Base-by-base conservation (phyloP, 2,113 vertebrate species). In the Alexandromys fortis region DNA sequence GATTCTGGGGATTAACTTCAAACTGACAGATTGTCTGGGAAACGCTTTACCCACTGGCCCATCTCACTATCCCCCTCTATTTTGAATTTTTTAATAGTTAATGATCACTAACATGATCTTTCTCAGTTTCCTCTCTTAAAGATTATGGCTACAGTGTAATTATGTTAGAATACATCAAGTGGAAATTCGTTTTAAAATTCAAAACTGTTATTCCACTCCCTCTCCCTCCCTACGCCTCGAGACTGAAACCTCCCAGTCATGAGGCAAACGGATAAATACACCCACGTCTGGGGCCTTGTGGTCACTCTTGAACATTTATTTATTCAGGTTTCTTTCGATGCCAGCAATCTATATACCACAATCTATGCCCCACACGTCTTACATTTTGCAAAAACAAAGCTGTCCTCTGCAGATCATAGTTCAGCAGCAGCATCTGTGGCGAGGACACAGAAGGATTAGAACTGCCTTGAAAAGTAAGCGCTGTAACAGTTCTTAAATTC, bases 191-290 rank as follows among this genome's bases (percentile, higher is more conserved):
- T 96, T 90, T 73, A 96, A 83, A 95, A 33, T 45, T 96, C 83
- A 95, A 89, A 95, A 91, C n/a, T n/a, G 93, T 96, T 97, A 86
- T 94, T 98, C 70, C 49, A 86, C 47, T 88, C 28, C 76, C 49
- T 77, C 47, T 87, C 61, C 58, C 61, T 91, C 78, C 49, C 77
- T 26, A 92, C 78, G 86, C 94, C 86, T 89, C 77, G 68, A 79
- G 94, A 93, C 92, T 96, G 96, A 97, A 97, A 97, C 81, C 92
- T 98, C 95, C 96, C 94, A 98, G 91, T 97, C 98, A 98, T 96
- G 95, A 98, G 95, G 97, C 76, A 94, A 98, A 94, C 49, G 87
- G 97, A 98, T 98, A 96, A 96, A 98, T 73, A 97, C 98, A 96
- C 98, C 98, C 98, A 98, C 98, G 47, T 49, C 30, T 94, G 83